Evolutionary conservation across 2,888 invertebrate species (phyloP), one percentile per base, ranked within the genome.

Genomic region (Plagiodera versicolora): DNA sequence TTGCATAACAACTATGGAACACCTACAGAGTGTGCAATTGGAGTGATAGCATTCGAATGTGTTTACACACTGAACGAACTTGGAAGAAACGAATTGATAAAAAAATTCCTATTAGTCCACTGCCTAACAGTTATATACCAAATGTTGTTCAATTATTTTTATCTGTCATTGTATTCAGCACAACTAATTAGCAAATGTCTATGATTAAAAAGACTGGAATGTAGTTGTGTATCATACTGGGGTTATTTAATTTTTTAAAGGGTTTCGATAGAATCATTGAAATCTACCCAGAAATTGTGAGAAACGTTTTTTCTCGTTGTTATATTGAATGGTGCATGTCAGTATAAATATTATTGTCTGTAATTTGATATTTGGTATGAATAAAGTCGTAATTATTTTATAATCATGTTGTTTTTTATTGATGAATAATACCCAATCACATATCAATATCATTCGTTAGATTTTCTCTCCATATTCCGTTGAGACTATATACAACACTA

Each of bases 121-220:
- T 68, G 67, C 67, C 67, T 66, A 51, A 11, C 8, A 19, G 39
- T 39, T 14, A 45, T 24, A 30, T 57, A 60, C 66, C 66, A 63
- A 68, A 66, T 62, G 67, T 65, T 68, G 67, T 68, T 68, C 67
- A 66, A 59, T 17, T 53, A 48, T 14, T 60, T 51, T 24, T 3
- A 20, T 46, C 19, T 18, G n/a, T 8, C 9, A n/a, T 39, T 14
- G 6, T 1, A 14, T 4, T 39, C 39, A 14, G 3, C 24, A 39
- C 39, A 14, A n/a, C 32, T 10, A 32, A 32, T 32, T 32, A 32
- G 11, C 32, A 32, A 10, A 32, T 9, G 3, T 32, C 11, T 32
- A 32, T 11, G 10, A 5, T 24, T 24, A 6, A 24, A 24, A 24
- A 24, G 6, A 24, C 24, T 24, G 24, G 24, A 6, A 6, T 24